Conservation (phyloP, 2,888 invertebrate species). For the Catocala fraxini region DNA sequence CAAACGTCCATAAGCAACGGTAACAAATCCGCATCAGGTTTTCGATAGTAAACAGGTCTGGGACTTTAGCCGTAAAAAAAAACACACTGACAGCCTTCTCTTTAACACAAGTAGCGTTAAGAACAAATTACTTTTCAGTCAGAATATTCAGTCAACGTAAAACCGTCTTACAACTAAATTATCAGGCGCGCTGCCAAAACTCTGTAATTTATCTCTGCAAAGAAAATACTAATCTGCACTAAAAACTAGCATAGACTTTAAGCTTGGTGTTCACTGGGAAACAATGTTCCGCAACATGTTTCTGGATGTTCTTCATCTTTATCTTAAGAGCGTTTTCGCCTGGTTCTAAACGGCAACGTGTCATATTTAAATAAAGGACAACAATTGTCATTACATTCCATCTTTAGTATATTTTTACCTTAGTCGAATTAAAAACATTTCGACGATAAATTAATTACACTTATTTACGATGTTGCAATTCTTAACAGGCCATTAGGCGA, state of each 20-base stretch:
- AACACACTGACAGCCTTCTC: background rate
- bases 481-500: no score
- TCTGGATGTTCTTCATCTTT: background rate
- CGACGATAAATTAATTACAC: no score
- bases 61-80: background rate
- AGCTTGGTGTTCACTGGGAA: constrained; percentile 1
- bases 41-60: no score
- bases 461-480: no score
- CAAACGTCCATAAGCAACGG: no score
- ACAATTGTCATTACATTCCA: no score
- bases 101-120: background rate
- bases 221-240: constrained; percentile 5
- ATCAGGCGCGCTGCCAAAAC: constrained; percentile 16
- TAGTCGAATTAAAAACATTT: no score
- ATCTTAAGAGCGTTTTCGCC: no score
- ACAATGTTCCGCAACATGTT: background rate
- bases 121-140: background rate
- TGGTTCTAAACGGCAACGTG: no score
- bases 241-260: constrained; percentile 2
- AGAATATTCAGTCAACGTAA: constrained; percentile 12
- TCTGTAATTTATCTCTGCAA: constrained; percentile 11
- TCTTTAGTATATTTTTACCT: no score
- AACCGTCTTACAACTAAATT: constrained; percentile 6
- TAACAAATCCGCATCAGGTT: no score
- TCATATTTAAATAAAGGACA: no score